phyloP scores from a whole-genome alignment of 2,888 invertebrate genomes.

The Calameuta filiformis region DNA sequence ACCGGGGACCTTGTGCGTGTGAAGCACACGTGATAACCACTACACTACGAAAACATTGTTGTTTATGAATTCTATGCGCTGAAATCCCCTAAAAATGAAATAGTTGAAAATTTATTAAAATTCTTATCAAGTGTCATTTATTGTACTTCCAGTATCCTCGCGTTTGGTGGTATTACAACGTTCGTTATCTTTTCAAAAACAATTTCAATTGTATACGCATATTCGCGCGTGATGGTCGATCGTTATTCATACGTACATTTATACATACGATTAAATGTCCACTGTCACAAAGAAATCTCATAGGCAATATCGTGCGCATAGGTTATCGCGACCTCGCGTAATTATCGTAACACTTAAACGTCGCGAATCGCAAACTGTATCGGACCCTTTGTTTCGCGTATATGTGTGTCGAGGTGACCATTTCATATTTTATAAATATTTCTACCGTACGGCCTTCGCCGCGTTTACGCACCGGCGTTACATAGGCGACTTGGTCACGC shows the following conservation, averaged over 20 bases:
- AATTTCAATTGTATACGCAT: not conserved
- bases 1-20: slow-evolving; percentile 72
- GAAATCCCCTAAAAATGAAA: not conserved
- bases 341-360: slow-evolving; percentile 6
- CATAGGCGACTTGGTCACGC: slow-evolving; percentile 22
- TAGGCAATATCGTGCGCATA: not conserved
- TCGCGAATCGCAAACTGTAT: slow-evolving; percentile 21
- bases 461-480: slow-evolving; percentile 9
- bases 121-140: too few species aligned
- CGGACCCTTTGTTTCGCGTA: slow-evolving; percentile 27
- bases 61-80: fast-evolving
- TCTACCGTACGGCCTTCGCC: slow-evolving; percentile 23
- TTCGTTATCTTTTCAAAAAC: not conserved
- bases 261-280: not conserved
- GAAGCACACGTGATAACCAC: slow-evolving; percentile 85
- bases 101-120: not conserved
- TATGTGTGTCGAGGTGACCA: slow-evolving; percentile 36
- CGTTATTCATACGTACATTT: not conserved
- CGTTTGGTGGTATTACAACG: not conserved
- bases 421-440: slow-evolving; percentile 32
- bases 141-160: too few species aligned
- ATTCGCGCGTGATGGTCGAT: not conserved
- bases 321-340: not conserved
- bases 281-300: not conserved
- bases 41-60: slow-evolving; percentile 76